Percentiles rank a stretch among this genome's conserved stretches.
Evolutionary conservation across 2,113 vertebrate genomes (phyloP).

Genomic region (Oreotragus oreotragus): DNA sequence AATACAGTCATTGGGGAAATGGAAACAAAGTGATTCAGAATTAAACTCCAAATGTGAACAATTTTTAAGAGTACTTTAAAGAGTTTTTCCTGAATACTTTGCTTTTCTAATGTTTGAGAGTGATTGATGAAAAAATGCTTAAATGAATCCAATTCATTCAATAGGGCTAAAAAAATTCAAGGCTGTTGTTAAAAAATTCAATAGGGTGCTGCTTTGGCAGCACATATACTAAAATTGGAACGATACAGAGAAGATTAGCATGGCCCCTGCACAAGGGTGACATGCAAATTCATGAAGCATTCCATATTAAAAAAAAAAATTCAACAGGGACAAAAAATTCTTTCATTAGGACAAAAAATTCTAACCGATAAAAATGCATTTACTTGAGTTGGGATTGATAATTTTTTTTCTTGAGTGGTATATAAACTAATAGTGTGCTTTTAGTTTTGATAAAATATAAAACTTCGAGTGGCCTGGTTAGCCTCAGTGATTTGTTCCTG

Average conservation of each 20-base stretch:
- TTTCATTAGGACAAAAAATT: constrained; percentile 15
- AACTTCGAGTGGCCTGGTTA: background rate
- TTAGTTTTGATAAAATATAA: background rate
- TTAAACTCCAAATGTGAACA: background rate
- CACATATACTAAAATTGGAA: too few relatives aligned
- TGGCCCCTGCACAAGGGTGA: too few relatives aligned
- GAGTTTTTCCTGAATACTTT: background rate
- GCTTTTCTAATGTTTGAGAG: background rate
- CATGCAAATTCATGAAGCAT: too few relatives aligned
- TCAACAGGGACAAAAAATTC: background rate
- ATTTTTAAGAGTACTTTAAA: background rate
- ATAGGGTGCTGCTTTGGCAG: background rate
- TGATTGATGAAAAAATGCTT: background rate
- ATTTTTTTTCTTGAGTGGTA: background rate
- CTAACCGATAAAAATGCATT: background rate
- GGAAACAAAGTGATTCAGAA: background rate
- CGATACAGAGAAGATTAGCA: too few relatives aligned
- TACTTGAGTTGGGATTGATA: background rate
- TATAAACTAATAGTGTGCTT: background rate
- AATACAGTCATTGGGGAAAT: background rate
- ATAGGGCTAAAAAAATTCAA: background rate
- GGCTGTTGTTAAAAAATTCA: background rate
- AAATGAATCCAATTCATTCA: constrained; percentile 33
- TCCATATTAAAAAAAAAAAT: background rate
- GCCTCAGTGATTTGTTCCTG: background rate